These are phyloP conservation scores for Alligator mississippiensis DNA, from an alignment of 2,113 vertebrate genomes.

Conservation along the genomic window DNA sequence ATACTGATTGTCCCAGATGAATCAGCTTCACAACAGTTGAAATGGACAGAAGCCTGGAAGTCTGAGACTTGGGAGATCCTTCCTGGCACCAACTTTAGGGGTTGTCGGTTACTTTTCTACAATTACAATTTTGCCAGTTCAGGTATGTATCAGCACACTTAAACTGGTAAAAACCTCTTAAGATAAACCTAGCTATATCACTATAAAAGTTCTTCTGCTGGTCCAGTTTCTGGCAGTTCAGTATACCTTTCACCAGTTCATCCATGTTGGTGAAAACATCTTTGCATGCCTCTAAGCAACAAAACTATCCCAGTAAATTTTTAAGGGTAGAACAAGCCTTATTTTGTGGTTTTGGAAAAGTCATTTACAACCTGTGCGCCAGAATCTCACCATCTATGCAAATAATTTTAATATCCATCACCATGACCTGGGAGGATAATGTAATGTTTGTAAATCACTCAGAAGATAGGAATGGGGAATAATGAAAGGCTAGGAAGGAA, in stretches of 20 bases:
- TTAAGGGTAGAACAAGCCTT: not conserved
- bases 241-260: not conserved
- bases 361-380: not conserved
- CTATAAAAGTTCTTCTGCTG: slow-evolving; percentile 3
- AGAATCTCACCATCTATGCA: not conserved
- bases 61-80: too few relatives aligned
- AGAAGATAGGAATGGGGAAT: not conserved
- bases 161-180: not conserved
- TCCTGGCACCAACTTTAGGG: too few relatives aligned
- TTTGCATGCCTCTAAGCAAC: not conserved
- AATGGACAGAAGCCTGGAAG: not conserved
- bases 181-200: not conserved
- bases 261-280: not conserved
- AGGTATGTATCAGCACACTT: not conserved
- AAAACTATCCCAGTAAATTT: not conserved
- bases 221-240: not conserved
- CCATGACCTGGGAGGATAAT: not conserved
- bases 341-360: not conserved
- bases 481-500: slow-evolving; percentile 23
- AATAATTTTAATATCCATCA: not conserved
- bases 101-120: not conserved
- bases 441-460: not conserved
- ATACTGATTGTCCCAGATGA: not conserved
- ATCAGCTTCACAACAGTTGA: not conserved
- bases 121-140: not conserved